phyloP scores from a whole-genome alignment of 2,113 vertebrate species.

The Mus pahari region DNA sequence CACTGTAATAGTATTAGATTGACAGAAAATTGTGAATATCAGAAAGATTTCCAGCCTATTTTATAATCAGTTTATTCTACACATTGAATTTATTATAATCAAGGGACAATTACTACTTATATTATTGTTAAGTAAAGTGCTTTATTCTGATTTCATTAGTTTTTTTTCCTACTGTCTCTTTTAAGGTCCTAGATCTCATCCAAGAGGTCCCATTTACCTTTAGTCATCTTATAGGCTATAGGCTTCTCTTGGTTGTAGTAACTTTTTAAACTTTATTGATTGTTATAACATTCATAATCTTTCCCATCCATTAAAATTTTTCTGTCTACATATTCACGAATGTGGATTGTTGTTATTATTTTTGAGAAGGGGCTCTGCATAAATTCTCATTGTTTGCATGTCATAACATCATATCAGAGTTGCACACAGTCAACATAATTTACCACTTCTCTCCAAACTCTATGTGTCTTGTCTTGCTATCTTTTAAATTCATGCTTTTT shows the following conservation, averaged over 20 bases:
- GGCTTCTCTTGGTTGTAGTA: neutral
- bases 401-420: neutral
- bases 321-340: neutral
- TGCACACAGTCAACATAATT: neutral
- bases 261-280: neutral
- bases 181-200: neutral
- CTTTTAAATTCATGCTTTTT: neutral
- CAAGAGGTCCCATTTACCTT: neutral
- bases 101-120: neutral
- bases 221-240: neutral
- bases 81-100: neutral
- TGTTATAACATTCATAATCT: neutral
- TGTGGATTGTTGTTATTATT: neutral
- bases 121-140: neutral
- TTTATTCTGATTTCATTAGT: slow-evolving; percentile 9
- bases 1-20: neutral
- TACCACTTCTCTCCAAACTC: neutral
- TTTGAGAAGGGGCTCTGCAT: neutral
- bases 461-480: neutral
- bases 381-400: neutral
- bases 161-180: neutral
- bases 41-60: neutral
- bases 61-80: neutral
- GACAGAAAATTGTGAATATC: slow-evolving; percentile 11
- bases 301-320: neutral